Evolutionary conservation across 2,888 invertebrate genomes (phyloP).

Genomic region (Leptopilina syphax): DNA sequence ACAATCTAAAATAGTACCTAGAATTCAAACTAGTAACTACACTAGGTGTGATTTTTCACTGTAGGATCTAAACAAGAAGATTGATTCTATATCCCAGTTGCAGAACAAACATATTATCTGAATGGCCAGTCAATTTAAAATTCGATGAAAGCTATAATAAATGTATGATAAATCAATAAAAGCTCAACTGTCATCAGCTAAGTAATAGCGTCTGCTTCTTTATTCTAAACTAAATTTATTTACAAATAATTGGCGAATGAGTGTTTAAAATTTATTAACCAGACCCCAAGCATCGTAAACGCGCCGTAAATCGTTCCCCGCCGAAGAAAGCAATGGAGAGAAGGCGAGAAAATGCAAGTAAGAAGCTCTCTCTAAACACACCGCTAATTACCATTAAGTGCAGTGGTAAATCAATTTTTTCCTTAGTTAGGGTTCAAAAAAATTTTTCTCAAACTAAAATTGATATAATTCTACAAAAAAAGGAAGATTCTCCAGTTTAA

Average conservation of each 20-base stretch:
- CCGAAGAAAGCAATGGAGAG: slow-evolving; percentile 12
- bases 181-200: neutral
- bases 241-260: slow-evolving; percentile 28
- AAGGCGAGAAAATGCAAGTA: slow-evolving; percentile 7
- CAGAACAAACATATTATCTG: neutral
- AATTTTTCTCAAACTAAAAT: slow-evolving; percentile 36
- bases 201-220: neutral
- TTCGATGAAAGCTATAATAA: neutral
- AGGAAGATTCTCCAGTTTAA: too few species aligned
- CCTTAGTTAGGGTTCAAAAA: neutral
- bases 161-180: neutral
- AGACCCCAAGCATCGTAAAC: slow-evolving; percentile 18
- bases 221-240: slow-evolving; percentile 36
- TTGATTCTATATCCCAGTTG: too few species aligned
- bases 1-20: too few species aligned
- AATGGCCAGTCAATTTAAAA: too few species aligned
- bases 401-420: neutral
- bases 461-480: neutral
- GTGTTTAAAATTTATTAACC: slow-evolving; percentile 22
- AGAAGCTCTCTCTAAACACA: neutral
- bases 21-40: too few species aligned
- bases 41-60: too few species aligned
- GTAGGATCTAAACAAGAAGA: too few species aligned
- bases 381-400: slow-evolving; percentile 10
- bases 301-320: slow-evolving; percentile 22